Base-by-base conservation (phyloP, 2,888 invertebrate species). In the Tridacna crocea region DNA sequence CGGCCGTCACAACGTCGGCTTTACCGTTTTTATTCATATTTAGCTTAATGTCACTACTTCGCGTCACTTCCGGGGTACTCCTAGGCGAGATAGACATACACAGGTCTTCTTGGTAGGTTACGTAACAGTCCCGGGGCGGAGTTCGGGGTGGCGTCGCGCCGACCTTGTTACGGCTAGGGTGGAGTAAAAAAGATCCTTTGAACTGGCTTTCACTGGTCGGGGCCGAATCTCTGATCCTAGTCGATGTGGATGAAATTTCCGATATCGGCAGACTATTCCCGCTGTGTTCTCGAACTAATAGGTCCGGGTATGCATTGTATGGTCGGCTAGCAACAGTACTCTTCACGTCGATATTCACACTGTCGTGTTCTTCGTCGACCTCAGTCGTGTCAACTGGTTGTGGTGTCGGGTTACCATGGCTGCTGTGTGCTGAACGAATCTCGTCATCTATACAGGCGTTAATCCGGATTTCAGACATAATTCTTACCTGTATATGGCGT, bases 121-220 rank as follows among this genome's bases (percentile, higher is more conserved):
- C 70, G 70, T 70, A 70, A 8, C 48, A 51, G 51, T 70, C 70
- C 24, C 70, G 4, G 4, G 70, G 70, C n/a, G 70, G 70, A 3
- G 70, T 70, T 19, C 70, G n/a, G 13, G 70, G 70, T 11, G 70
- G 70, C 10, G 70, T 70, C 17, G 51, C 46, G n/a, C 70, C 51
- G 4, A 70, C n/a, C 51, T 48, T 70, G 47, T 70, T 70, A 11
- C 70, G 70, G n/a, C 4, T 51, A 6, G 48, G 46, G 19, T 51
- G 46, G 47, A 51, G 47, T 51, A 70, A 70, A 13, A 70, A 17
- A 27, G 47, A 51, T 47, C 70, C 70, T 24, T 70, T 70, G 15
- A n/a, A 36, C 12, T 70, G 70, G 12, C 22, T n/a, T 24, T 48
- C 70, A 51, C 51, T 36, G 66, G 15, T 36, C 11, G 27, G 66